Evolutionary conservation across 2,888 invertebrate species (phyloP), one percentile per base, ranked within the genome.

Genomic region (Drosophila rellima): DNA sequence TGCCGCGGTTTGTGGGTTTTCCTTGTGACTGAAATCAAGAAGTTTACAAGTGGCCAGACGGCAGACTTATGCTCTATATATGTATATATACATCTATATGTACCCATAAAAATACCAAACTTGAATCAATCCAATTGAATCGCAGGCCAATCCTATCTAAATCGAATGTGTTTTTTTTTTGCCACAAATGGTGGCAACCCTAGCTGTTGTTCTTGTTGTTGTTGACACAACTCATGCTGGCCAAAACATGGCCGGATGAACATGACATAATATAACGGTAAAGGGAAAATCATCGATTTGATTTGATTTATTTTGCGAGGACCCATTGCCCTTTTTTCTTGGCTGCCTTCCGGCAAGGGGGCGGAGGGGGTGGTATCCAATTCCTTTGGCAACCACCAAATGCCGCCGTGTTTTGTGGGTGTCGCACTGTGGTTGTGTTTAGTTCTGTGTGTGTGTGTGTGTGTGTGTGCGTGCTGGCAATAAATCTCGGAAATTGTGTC

Each of bases 401-500:
- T 72, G 67, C 62, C 78, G 67, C 73, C 68, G 64, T 67, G 62
- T 66, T 62, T 42, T 57, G 52, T 67, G 61, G 66, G 65, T 73
- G 67, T 71, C 55, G 50, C 57, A 57, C 37, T 64, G 56, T 70
- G 70, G 45, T 31, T 62, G 48, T 51, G 50, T 20, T 48, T 48
- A 33, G 52, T 54, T 18, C 45, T 33, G 35, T 40, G 40, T 50
- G 62, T 51, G 23, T 47, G 48, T 40, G 40, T 60, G 23, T 40
- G 64, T 51, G 62, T 45, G 66, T 74, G 80, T 67, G 68, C 50
- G 79, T 82, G 67, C 26, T 54, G 70, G 76, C 71, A 78, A 83
- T 83, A 83, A 83, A 83, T 83, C 87, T 88, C 83, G 83, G 83
- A 83, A 88, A 88, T 83, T 86, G 89, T 88, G 83, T 83, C 87